Evolutionary conservation across 2,888 invertebrate genomes (phyloP).

Genomic region (Phaonia tiefii): DNA sequence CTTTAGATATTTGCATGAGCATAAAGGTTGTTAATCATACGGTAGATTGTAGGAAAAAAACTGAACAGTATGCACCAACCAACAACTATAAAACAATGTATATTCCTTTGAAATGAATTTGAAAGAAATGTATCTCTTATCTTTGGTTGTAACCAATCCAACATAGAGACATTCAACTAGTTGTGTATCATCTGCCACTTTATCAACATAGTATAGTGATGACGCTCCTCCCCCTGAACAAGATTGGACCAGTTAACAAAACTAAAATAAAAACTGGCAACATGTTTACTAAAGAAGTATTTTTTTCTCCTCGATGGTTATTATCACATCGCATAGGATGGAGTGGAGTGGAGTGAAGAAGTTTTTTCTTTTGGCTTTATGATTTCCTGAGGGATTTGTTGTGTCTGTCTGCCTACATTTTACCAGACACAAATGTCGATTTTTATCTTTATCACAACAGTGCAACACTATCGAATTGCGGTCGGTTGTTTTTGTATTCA

Average conservation of each 20-base stretch:
- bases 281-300: slow-evolving; percentile 17
- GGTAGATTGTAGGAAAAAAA: too few relatives aligned
- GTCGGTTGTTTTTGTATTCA: slow-evolving; percentile 4
- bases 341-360: neutral
- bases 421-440: slow-evolving; percentile 18
- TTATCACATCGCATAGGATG: slow-evolving; percentile 14
- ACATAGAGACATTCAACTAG: too few relatives aligned
- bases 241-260: too few relatives aligned
- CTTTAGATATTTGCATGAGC: too few relatives aligned
- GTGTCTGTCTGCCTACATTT: slow-evolving; percentile 22
- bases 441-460: slow-evolving; percentile 24
- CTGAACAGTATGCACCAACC: too few relatives aligned
- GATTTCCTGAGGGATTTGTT: slow-evolving; percentile 48
- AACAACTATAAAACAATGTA: too few relatives aligned
- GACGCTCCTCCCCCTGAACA: too few relatives aligned
- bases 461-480: slow-evolving; percentile 17
- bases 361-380: slow-evolving; percentile 3
- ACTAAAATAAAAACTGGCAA: neutral
- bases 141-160: too few relatives aligned
- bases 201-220: too few relatives aligned
- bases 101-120: neutral
- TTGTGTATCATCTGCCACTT: too few relatives aligned
- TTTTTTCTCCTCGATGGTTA: neutral
- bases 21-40: too few relatives aligned
- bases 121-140: neutral